phyloP scores from a whole-genome alignment of 2,888 invertebrate species.

The Synanthedon formicaeformis region DNA sequence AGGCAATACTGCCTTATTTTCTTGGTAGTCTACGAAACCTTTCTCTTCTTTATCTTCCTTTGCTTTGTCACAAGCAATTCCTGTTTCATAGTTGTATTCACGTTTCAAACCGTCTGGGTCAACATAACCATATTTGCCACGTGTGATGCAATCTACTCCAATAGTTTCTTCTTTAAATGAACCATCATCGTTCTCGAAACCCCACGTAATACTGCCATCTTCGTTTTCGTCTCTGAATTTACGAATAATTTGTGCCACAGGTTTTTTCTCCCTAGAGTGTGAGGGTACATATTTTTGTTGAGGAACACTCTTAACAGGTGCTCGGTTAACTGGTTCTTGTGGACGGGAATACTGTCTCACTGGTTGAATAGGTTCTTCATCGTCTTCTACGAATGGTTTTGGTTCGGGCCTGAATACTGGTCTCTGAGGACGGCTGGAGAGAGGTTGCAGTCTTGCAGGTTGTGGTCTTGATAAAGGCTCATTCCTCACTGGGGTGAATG shows the following conservation, averaged over 20 bases:
- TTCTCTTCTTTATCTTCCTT: slow-evolving; percentile 67
- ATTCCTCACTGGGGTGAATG: slow-evolving; percentile 48
- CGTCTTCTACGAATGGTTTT: slow-evolving; percentile 56
- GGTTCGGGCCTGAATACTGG: slow-evolving; percentile 66
- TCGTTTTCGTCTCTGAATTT: slow-evolving; percentile 83
- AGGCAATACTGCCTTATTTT: slow-evolving; percentile 78
- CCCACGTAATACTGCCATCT: slow-evolving; percentile 88
- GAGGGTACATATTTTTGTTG: slow-evolving; percentile 55
- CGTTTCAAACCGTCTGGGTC: slow-evolving; percentile 86
- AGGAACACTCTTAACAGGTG: slow-evolving; percentile 40
- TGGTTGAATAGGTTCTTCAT: slow-evolving; percentile 50
- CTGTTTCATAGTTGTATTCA: slow-evolving; percentile 86
- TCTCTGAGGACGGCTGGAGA: slow-evolving; percentile 60
- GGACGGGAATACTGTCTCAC: slow-evolving; percentile 59
- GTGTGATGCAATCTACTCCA: slow-evolving; percentile 80
- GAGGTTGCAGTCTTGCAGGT: slow-evolving; percentile 54
- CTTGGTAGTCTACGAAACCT: slow-evolving; percentile 80
- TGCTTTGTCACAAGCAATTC: slow-evolving; percentile 76
- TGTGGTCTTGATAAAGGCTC: slow-evolving; percentile 44
- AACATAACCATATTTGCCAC: slow-evolving; percentile 86
- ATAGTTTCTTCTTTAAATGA: slow-evolving; percentile 88
- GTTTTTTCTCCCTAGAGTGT: slow-evolving; percentile 70
- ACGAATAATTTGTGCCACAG: slow-evolving; percentile 77
- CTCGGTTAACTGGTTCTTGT: slow-evolving; percentile 46
- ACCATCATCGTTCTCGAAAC: slow-evolving; percentile 89